Conservation (phyloP, 2,888 invertebrate species). For the Kuschelorhynchus macadamiae region DNA sequence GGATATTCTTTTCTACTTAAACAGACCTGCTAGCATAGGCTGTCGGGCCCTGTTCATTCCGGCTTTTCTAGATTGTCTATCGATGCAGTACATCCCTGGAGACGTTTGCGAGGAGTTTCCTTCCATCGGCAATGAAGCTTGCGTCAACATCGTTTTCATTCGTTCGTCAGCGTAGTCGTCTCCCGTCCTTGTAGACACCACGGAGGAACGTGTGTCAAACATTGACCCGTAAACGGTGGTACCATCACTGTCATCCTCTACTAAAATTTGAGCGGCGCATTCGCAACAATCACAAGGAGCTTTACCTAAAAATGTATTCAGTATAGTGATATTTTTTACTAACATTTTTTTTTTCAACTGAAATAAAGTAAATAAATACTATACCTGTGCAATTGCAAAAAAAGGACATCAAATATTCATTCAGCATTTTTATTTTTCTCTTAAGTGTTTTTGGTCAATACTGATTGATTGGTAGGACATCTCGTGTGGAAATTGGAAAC, state of each 20-base stretch:
- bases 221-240: neutral
- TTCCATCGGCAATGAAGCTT: conserved; percentile 1
- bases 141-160: conserved; percentile 21
- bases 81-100: conserved; percentile 23
- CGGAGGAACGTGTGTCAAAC: neutral
- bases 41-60: too few species aligned
- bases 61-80: neutral
- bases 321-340: too few species aligned
- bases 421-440: too few species aligned
- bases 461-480: too few species aligned
- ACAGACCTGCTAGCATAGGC: too few species aligned
- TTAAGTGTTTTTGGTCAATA: too few species aligned
- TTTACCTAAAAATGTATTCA: conserved; percentile 27
- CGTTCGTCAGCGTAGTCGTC: conserved; percentile 17
- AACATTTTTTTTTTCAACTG: too few species aligned
- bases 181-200: conserved; percentile 21
- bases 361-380: too few species aligned
- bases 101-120: neutral
- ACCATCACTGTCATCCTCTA: conserved; percentile 1
- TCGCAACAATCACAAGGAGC: conserved; percentile 39
- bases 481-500: too few species aligned
- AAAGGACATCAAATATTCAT: too few species aligned
- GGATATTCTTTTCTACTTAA: too few species aligned
- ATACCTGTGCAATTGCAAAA: too few species aligned
- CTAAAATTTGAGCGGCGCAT: conserved; percentile 21